phyloP scores from a whole-genome alignment of 2,888 invertebrate genomes.

The Sycophila texana region DNA sequence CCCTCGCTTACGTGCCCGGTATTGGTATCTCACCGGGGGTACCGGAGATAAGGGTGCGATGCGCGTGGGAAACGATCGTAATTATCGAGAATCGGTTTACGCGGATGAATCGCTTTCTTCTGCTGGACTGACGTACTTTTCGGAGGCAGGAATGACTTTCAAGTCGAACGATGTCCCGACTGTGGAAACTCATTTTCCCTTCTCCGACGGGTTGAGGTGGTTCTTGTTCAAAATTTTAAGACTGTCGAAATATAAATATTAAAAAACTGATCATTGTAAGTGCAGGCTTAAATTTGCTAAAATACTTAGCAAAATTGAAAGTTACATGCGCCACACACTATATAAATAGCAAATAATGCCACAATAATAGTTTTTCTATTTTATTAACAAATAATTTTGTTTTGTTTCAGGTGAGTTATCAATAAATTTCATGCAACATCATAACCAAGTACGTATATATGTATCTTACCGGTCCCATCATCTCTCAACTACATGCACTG shows the following conservation, averaged over 20 bases:
- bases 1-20: not conserved
- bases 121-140: not conserved
- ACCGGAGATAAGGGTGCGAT: too few relatives aligned
- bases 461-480: too few relatives aligned
- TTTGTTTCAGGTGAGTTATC: conserved; percentile 36
- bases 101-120: not conserved
- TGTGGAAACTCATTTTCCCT: too few relatives aligned
- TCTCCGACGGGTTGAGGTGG: too few relatives aligned
- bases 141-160: too few relatives aligned
- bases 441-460: not conserved
- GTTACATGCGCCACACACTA: not conserved
- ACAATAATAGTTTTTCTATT: not conserved
- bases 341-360: not conserved
- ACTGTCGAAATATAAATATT: not conserved
- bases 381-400: not conserved
- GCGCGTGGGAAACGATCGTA: too few relatives aligned
- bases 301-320: not conserved
- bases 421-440: too few relatives aligned
- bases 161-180: too few relatives aligned
- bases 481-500: not conserved
- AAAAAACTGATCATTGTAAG: not conserved
- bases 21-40: not conserved
- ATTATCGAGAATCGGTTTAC: not conserved
- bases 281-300: too few relatives aligned
- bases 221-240: too few relatives aligned